Evolutionary conservation across 1,140 invertebrate genomes (phyloP).

Genomic region (Agrypnia vestita): DNA sequence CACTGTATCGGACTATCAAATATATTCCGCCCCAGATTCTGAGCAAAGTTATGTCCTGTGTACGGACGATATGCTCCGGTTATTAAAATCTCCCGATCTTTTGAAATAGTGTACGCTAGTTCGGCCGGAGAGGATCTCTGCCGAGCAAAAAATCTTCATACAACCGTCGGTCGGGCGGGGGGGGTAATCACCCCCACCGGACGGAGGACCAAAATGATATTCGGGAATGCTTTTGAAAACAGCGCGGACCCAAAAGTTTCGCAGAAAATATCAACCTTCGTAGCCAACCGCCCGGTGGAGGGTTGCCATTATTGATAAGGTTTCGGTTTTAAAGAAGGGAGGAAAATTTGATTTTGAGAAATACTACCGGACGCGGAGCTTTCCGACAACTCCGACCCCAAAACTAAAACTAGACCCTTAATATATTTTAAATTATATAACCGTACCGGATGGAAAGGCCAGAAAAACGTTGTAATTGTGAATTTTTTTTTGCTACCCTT

Average conservation of each 20-base stretch:
- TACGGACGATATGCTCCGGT: no score
- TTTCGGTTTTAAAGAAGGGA: neutral
- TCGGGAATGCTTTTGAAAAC: constrained; percentile 60
- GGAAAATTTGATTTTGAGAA: no score
- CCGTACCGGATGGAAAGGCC: no score
- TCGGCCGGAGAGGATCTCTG: neutral
- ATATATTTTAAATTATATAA: no score
- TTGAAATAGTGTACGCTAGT: neutral
- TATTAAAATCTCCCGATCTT: neutral
- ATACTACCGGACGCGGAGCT: no score
- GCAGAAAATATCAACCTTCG: constrained; percentile 59
- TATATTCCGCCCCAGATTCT: no score
- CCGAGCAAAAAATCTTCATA: constrained; percentile 57
- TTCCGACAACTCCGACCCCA: no score
- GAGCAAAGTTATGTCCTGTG: no score
- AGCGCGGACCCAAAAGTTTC: constrained; percentile 56
- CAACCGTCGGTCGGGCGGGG: constrained; percentile 34
- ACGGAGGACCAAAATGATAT: constrained; percentile 57
- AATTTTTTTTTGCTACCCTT: no score
- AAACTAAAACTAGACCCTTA: no score
- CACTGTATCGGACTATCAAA: no score
- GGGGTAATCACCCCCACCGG: neutral
- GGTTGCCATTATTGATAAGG: neutral
- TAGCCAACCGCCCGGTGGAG: neutral
- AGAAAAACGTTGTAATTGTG: no score